Conservation (phyloP, 1,140 invertebrate species). For the Paraescarpia echinospica region DNA sequence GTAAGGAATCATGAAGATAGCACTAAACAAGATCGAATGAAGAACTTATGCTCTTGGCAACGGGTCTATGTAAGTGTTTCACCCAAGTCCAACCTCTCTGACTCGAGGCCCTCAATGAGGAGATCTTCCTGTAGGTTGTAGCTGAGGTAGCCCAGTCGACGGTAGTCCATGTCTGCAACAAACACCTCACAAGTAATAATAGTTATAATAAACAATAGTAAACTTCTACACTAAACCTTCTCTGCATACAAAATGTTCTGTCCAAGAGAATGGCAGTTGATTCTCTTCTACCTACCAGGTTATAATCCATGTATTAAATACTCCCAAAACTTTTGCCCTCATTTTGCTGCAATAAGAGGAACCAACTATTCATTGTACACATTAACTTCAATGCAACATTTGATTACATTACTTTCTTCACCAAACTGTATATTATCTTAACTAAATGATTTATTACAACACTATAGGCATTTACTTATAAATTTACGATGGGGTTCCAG, state of each 20-base stretch:
- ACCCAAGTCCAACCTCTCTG: constrained; percentile 1
- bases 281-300: background rate
- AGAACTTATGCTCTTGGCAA: no score
- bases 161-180: constrained; percentile 47
- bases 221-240: background rate
- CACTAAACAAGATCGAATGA: no score
- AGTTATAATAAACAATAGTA: background rate
- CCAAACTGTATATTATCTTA: background rate
- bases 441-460: background rate
- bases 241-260: background rate
- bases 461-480: background rate
- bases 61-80: no score
- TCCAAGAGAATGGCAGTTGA: background rate
- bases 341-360: background rate
- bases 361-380: background rate
- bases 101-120: constrained; percentile 38
- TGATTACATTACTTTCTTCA: background rate
- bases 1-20: no score
- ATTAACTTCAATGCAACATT: background rate
- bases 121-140: constrained; percentile 51
- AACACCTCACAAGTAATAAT: constrained; percentile 9
- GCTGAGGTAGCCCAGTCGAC: constrained; percentile 48
- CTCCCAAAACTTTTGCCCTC: background rate
- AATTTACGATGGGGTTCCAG: background rate
- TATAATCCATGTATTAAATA: background rate